Percentiles rank a stretch among this genome's conserved stretches.
These are phyloP conservation scores for Pogona vitticeps DNA, from an alignment of 2,113 vertebrate genomes.

Conservation along the genomic window DNA sequence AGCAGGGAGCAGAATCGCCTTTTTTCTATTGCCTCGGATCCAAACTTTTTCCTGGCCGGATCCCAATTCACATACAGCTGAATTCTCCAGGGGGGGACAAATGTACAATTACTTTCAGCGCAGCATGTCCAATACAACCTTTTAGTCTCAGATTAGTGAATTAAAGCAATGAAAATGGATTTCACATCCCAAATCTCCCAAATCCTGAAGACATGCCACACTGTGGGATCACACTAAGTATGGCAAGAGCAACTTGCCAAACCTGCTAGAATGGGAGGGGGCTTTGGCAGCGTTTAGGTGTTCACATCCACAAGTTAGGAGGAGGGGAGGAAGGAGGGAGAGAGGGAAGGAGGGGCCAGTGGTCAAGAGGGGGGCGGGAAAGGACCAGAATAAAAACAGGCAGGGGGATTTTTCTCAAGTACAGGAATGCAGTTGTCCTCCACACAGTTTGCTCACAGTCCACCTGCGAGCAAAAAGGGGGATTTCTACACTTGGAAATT, in stretches of 20 bases:
- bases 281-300: constrained; percentile 66
- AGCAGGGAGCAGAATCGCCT: constrained; percentile 16
- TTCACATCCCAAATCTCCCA: constrained; percentile 69
- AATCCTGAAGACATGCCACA: constrained; percentile 61
- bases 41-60: constrained; percentile 28
- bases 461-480: constrained; percentile 48
- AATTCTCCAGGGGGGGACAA: constrained; percentile 53
- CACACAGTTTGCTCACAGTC: constrained; percentile 57
- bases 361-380: constrained; percentile 32
- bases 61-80: constrained; percentile 6
- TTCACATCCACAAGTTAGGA: constrained; percentile 56
- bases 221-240: constrained; percentile 63
- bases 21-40: constrained; percentile 41
- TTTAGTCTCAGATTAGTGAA: constrained; percentile 74
- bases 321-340: not conserved
- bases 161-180: constrained; percentile 73
- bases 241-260: constrained; percentile 66
- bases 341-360: not conserved
- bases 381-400: constrained; percentile 60
- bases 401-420: constrained; percentile 56
- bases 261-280: constrained; percentile 66
- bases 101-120: constrained; percentile 59
- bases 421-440: constrained; percentile 59
- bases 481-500: constrained; percentile 63
- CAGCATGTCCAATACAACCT: constrained; percentile 60